Percentiles rank a stretch among this genome's conserved stretches.
phyloP scores from a whole-genome alignment of 2,113 vertebrate genomes.

The Seriola dumerili region DNA sequence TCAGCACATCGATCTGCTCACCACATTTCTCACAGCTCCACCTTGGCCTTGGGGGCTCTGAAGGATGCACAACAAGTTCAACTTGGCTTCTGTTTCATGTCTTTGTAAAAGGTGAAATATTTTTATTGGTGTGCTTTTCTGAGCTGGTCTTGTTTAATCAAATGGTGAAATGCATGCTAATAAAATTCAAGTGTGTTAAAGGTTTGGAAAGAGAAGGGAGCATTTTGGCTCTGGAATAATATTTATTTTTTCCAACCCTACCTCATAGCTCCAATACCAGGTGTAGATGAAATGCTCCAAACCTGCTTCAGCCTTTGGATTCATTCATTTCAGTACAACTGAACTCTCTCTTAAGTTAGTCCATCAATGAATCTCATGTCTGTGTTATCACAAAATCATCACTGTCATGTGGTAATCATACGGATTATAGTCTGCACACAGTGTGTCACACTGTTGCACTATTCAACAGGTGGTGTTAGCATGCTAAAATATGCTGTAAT shows the following conservation, averaged over 20 bases:
- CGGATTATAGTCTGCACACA: too few relatives aligned
- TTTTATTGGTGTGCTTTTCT: slow-evolving; percentile 16
- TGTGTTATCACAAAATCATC: too few relatives aligned
- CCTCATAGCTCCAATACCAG: background rate
- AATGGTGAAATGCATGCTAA: background rate
- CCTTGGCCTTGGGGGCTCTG: background rate
- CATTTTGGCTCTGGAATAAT: background rate
- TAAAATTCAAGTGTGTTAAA: background rate
- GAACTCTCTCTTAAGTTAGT: background rate
- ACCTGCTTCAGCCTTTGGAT: background rate
- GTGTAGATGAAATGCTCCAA: too few relatives aligned
- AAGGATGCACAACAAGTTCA: background rate
- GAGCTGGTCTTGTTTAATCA: background rate
- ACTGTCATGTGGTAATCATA: too few relatives aligned
- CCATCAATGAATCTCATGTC: too few relatives aligned
- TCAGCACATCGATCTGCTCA: background rate
- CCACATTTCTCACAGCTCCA: background rate
- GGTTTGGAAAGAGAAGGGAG: background rate
- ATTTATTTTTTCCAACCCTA: background rate
- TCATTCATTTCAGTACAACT: background rate
- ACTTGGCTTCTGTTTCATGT: background rate
- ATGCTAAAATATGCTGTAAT: too few relatives aligned
- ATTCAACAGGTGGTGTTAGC: too few relatives aligned
- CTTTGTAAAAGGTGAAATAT: background rate
- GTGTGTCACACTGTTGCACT: too few relatives aligned